Percentiles rank a stretch among this genome's conserved stretches.
Conservation (phyloP, 1,140 invertebrate genomes). For the Drosophila mojavensis region DNA sequence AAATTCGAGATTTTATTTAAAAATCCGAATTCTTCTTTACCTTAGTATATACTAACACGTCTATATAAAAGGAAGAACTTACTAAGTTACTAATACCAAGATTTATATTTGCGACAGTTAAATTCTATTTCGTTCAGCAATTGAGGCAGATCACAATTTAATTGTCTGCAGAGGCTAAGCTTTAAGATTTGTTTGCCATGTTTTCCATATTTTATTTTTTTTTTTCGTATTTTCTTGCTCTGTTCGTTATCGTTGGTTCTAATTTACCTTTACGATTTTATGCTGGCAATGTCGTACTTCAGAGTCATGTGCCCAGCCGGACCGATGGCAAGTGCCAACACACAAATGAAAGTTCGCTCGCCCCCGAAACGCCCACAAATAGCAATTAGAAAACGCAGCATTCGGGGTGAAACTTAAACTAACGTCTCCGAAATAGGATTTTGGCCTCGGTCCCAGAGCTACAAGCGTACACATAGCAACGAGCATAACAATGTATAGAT, state of each 20-base stretch:
- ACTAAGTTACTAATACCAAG: too few relatives aligned
- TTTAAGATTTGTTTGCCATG: neutral
- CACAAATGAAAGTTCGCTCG: constrained; percentile 27
- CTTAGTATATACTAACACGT: too few relatives aligned
- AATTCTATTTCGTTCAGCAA: too few relatives aligned
- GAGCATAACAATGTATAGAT: constrained; percentile 23
- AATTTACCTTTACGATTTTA: constrained; percentile 20
- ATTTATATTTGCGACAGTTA: too few relatives aligned
- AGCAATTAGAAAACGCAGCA: constrained; percentile 52
- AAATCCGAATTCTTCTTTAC: too few relatives aligned
- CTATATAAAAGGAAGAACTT: too few relatives aligned
- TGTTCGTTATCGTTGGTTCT: neutral
- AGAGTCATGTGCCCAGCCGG: neutral
- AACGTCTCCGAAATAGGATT: constrained; percentile 51
- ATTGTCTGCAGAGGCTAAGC: neutral
- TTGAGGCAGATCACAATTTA: too few relatives aligned
- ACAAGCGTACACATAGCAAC: constrained; percentile 3
- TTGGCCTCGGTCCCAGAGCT: constrained; percentile 59
- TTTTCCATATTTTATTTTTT: neutral
- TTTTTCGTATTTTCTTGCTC: neutral
- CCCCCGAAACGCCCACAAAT: constrained; percentile 51
- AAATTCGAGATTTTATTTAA: too few relatives aligned
- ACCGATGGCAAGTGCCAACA: constrained; percentile 11
- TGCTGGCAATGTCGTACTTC: constrained; percentile 7
- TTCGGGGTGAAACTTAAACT: constrained; percentile 31